Evolutionary conservation across 2,113 vertebrate genomes (phyloP).

Genomic region (Platichthys stellatus): DNA sequence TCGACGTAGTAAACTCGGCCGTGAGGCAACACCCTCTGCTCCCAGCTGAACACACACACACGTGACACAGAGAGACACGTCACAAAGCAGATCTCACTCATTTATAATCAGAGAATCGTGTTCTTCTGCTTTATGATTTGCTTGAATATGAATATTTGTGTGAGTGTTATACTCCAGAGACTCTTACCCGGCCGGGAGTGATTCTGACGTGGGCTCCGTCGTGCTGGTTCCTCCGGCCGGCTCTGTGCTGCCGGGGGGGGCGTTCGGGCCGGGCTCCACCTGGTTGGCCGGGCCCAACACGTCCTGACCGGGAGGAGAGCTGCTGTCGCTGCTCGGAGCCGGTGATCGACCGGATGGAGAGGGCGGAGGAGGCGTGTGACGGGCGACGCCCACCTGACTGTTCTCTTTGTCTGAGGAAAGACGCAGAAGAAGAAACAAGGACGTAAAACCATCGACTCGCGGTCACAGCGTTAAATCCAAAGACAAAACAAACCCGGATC

Average conservation of each 20-base stretch:
- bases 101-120: neutral
- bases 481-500: no score
- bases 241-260: conserved; percentile 47
- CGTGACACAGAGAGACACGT: neutral
- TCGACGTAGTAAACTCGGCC: conserved; percentile 98
- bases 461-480: neutral
- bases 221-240: conserved; percentile 49
- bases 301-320: conserved; percentile 62
- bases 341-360: conserved; percentile 57
- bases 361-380: conserved; percentile 57
- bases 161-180: neutral
- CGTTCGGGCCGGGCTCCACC: conserved; percentile 51
- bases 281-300: conserved; percentile 34
- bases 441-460: no score
- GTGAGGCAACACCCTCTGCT: conserved; percentile 93
- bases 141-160: neutral
- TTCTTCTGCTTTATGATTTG: neutral
- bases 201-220: conserved; percentile 78
- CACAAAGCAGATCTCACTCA: neutral
- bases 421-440: neutral
- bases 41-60: conserved; percentile 85
- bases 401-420: conserved; percentile 82
- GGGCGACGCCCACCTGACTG: conserved; percentile 63
- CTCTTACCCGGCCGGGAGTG: conserved; percentile 90
- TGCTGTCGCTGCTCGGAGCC: conserved; percentile 26